Percentiles rank a stretch among this genome's conserved stretches.
Conservation (phyloP, 2,888 invertebrate species). For the Ophioninae sp. region DNA sequence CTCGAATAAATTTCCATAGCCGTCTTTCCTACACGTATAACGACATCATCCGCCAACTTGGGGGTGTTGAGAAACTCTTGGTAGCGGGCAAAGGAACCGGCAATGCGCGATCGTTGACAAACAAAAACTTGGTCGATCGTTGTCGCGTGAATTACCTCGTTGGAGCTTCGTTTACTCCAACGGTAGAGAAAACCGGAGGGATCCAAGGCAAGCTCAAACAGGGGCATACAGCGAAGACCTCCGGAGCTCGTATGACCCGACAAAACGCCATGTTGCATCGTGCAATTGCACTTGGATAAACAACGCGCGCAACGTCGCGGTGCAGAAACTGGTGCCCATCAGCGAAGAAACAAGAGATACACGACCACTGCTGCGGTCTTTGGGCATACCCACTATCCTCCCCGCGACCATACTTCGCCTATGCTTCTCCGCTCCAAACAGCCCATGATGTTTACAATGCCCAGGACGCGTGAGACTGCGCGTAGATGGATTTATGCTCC, state of each 20-base stretch:
- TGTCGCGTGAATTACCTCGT: background rate
- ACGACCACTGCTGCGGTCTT: slow-evolving; percentile 29
- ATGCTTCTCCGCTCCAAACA: background rate
- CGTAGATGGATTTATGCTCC: slow-evolving; percentile 45
- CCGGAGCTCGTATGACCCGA: background rate
- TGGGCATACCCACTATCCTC: background rate
- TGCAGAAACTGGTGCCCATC: slow-evolving; percentile 26
- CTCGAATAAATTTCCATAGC: slow-evolving; percentile 53
- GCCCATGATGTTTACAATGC: slow-evolving; percentile 19
- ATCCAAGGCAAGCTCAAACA: background rate
- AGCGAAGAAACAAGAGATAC: slow-evolving; percentile 19
- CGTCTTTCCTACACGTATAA: slow-evolving; percentile 9
- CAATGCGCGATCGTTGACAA: background rate
- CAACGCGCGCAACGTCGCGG: slow-evolving; percentile 22
- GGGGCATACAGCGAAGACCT: background rate
- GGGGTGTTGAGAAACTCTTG: background rate
- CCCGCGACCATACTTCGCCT: background rate
- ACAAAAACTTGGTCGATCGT: background rate
- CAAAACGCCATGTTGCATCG: background rate
- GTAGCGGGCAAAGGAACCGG: background rate
- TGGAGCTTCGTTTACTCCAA: background rate
- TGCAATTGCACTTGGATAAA: slow-evolving; percentile 49
- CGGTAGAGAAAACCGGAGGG: background rate
- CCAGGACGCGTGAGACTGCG: slow-evolving; percentile 23
- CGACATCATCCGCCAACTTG: background rate